Base-by-base conservation (phyloP, 2,888 invertebrate genomes). In the Cremastinae sp. region DNA sequence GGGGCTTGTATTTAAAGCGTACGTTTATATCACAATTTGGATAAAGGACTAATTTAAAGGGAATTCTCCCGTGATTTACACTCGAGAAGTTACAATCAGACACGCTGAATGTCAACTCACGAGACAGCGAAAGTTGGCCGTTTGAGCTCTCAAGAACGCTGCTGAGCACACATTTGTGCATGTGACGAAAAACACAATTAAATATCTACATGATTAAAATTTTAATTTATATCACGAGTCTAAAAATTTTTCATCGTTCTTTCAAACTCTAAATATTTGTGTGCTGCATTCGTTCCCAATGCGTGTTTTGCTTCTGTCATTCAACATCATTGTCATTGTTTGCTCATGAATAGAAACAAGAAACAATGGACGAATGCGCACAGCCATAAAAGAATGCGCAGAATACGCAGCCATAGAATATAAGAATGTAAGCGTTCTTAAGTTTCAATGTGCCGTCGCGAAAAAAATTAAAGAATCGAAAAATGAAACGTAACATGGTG, bases 21-120 rank as follows among this genome's bases (percentile, higher is more conserved):
- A 56, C 18, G 18, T 65, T 58, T 51, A 56, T 34, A 43, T 49
- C 38, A 61, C 56, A 22, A 64, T 49, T 59, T 45, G 28, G 20
- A 10, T 53, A 34, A 41, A 56, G 64, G 53, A 75, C 56, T 62
- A 70, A 73, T 78, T 75, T 66, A 14, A 28, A 66, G 62, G 54
- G 49, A 58, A 76, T 68, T 53, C 62, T 45, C 70, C 18, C 16
- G 36, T 16, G 61, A 18, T 20, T 38, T 16, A 51, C 38, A 7
- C 28, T 5, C 28, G 28, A 28, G 28, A 28, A 3, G 28, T 28
- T 28, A 28, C 28, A 28, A 28, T 5, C 28, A 28, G n/a, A 41
- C 61, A 38, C 43, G 38, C 28, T 38, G 49, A 34, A 73, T 41
- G 65, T 47, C 56, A 61, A 61, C 54, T 34, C 56, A 62, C 61